Percentiles rank a stretch among this genome's conserved stretches.
These are phyloP conservation scores for Recurvirostra avosetta DNA, from an alignment of 2,113 vertebrate genomes.

Conservation along the genomic window DNA sequence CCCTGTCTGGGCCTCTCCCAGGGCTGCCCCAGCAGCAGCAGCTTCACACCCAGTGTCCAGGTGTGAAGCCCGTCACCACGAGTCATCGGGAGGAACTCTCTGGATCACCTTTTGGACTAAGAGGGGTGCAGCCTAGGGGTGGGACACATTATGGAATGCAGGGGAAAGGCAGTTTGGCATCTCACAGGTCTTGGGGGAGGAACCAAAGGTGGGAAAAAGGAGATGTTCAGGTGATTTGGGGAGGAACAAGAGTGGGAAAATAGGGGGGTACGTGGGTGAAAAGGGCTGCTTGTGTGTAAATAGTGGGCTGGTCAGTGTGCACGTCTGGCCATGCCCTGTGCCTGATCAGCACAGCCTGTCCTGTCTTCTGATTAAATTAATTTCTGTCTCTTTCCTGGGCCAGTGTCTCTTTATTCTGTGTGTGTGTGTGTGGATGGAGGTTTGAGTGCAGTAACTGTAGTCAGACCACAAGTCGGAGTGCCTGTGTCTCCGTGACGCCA, in stretches of 20 bases:
- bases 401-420: not conserved
- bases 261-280: not conserved
- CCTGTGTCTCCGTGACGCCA: not conserved
- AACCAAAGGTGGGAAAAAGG: not conserved
- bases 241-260: not conserved
- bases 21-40: not conserved
- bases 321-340: not conserved
- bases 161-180: not conserved
- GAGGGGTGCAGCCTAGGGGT: no score
- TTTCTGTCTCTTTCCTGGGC: not conserved
- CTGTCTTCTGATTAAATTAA: not conserved
- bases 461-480: fast-evolving
- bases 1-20: not conserved
- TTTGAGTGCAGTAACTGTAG: not conserved
- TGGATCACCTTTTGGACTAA: not conserved
- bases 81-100: not conserved
- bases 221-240: not conserved
- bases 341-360: not conserved
- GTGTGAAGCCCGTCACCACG: fast-evolving
- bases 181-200: not conserved
- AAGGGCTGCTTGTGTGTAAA: not conserved
- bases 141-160: not conserved
- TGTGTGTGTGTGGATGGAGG: fast-evolving
- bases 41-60: no score
- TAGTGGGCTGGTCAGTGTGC: not conserved